A percentile compares a stretch with the other conserved stretches of the same genome.
Conservation (phyloP, 1,140 invertebrate species). For the Scylla paramamosain region DNA sequence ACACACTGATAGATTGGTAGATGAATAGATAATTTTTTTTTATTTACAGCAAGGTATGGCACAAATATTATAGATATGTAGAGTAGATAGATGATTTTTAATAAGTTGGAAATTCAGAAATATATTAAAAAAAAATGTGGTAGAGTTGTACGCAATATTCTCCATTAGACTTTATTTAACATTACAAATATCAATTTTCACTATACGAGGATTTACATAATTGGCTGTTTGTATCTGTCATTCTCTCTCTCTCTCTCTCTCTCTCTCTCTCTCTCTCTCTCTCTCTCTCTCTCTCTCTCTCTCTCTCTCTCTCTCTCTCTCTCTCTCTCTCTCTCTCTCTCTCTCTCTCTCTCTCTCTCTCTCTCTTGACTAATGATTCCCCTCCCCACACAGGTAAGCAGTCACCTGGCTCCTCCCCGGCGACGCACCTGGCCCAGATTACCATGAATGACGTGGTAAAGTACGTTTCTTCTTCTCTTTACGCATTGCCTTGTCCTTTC, state of each 20-base stretch:
- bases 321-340: conserved; percentile 30
- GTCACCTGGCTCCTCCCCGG: conserved; percentile 4
- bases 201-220: too few relatives aligned
- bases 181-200: too few relatives aligned
- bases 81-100: too few relatives aligned
- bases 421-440: not conserved
- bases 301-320: conserved; percentile 33
- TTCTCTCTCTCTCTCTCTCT: conserved; percentile 1
- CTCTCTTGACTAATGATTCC: not conserved
- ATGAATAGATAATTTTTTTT: too few relatives aligned
- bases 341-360: not conserved
- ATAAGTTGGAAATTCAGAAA: too few relatives aligned
- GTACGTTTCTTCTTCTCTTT: not conserved
- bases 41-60: too few relatives aligned
- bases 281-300: conserved; percentile 28
- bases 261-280: not conserved
- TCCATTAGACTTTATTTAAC: too few relatives aligned
- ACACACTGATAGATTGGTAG: too few relatives aligned
- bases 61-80: too few relatives aligned
- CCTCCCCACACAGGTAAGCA: not conserved
- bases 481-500: not conserved
- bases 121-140: too few relatives aligned
- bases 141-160: too few relatives aligned
- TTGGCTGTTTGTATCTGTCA: not conserved
- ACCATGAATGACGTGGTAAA: not conserved